Evolutionary conservation across 2,888 invertebrate species (phyloP), one percentile per base, ranked within the genome.

Genomic region (Plagiodera versicolora): DNA sequence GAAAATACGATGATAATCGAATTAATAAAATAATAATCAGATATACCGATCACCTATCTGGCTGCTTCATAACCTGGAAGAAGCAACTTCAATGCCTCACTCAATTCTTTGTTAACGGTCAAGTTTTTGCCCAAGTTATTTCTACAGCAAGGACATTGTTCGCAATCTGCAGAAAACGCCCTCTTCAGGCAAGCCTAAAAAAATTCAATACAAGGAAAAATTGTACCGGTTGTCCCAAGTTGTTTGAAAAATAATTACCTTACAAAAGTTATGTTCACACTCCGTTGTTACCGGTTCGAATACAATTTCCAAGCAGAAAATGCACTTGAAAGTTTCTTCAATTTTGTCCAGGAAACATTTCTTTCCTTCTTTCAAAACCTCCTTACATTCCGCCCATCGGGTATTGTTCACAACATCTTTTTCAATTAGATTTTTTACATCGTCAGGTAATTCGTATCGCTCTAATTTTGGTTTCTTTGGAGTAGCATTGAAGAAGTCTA

Each of bases 191-290:
- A 92, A 0, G 58, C 55, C 70, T 71, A 49, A 30, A 69, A 68
- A 59, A 39, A 56, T n/a, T n/a, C n/a, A n/a, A n/a, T n/a, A n/a
- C n/a, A n/a, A n/a, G n/a, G n/a, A n/a, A n/a, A n/a, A n/a, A n/a
- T n/a, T n/a, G n/a, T n/a, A n/a, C n/a, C n/a, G n/a, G n/a, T n/a
- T n/a, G n/a, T n/a, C n/a, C n/a, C n/a, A n/a, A n/a, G n/a, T n/a
- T n/a, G n/a, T n/a, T n/a, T 11, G 14, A 14, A 50, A 32, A 64
- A 53, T 24, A 76, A 81, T 80, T 75, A 88, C 88, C 81, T 85
- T 81, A 73, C 93, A 94, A 64, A 91, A 86, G 73, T 89, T 92
- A 74, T 94, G 93, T 46, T 80, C 77, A 71, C 93, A 93, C 0
- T 84, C 81, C 0, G 90, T 89, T 0, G 92, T 92, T 16, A 91